phyloP scores from a whole-genome alignment of 2,888 invertebrate species.

The Automeris io region DNA sequence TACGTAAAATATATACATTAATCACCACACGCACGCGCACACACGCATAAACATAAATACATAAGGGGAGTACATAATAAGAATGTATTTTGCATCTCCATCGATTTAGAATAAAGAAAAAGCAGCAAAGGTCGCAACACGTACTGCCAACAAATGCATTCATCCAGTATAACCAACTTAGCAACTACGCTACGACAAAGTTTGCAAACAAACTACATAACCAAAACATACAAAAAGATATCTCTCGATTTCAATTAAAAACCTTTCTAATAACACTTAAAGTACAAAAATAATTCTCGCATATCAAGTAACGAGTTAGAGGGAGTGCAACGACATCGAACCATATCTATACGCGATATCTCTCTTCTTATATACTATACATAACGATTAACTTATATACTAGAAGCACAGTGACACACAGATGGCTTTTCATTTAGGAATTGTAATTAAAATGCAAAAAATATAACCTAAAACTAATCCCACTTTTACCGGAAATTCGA shows the following conservation, averaged over 20 bases:
- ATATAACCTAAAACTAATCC: conserved; percentile 56
- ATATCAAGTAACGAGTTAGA: conserved; percentile 29
- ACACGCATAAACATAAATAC: conserved; percentile 23
- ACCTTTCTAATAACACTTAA: conserved; percentile 20
- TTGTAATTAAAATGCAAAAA: conserved; percentile 27
- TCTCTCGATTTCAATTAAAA: conserved; percentile 27
- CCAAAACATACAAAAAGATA: conserved; percentile 9
- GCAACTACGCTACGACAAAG: conserved; percentile 32
- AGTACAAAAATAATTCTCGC: conserved; percentile 29
- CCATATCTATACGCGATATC: conserved; percentile 26
- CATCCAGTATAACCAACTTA: conserved; percentile 32
- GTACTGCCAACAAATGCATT: conserved; percentile 32
- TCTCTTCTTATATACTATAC: conserved; percentile 21
- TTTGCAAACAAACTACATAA: conserved; percentile 29
- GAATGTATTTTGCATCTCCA: conserved; percentile 19
- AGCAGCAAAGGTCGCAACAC: conserved; percentile 39
- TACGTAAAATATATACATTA: conserved; percentile 8
- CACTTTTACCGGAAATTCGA: conserved; percentile 44
- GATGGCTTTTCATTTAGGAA: conserved; percentile 28
- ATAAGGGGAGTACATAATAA: conserved; percentile 18
- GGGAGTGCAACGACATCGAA: conserved; percentile 29
- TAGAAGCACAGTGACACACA: conserved; percentile 22
- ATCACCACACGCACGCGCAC: conserved; percentile 30
- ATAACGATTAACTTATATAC: conserved; percentile 21
- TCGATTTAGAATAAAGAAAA: conserved; percentile 39